Conservation (phyloP, 2,888 invertebrate genomes). For the Fragum sueziense region DNA sequence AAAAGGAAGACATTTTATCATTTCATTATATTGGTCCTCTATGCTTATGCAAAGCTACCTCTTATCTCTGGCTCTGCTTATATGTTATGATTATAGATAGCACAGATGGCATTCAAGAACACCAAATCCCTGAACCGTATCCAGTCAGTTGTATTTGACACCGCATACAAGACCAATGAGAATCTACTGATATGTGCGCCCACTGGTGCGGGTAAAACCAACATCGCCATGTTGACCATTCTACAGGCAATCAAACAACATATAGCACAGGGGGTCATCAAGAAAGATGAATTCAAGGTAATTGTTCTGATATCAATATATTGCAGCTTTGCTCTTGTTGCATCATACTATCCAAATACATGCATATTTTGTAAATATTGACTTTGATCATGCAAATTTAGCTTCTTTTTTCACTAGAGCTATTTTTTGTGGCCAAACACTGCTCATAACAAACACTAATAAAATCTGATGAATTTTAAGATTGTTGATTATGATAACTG, state of each 20-base stretch:
- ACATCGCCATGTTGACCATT: constrained; percentile 96
- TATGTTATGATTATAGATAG: constrained; percentile 85
- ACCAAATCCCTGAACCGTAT: constrained; percentile 94
- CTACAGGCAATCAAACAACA: constrained; percentile 94
- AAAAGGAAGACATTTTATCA: background rate
- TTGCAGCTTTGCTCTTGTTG: too few species aligned
- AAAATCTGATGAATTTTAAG: too few species aligned
- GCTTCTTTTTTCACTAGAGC: too few species aligned
- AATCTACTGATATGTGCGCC: constrained; percentile 99
- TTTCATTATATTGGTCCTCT: background rate
- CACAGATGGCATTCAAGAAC: constrained; percentile 93
- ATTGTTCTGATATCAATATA: too few species aligned
- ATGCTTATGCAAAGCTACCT: background rate
- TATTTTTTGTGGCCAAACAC: too few species aligned
- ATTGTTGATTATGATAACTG: too few species aligned
- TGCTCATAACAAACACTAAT: too few species aligned
- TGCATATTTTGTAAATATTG: too few species aligned
- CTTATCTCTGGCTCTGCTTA: too few species aligned
- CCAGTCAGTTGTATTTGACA: constrained; percentile 96
- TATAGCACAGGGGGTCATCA: constrained; percentile 88
- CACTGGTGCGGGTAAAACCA: constrained; percentile 99
- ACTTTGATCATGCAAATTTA: too few species aligned
- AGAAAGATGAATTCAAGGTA: constrained; percentile 96
- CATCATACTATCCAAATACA: too few species aligned
- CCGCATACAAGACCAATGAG: constrained; percentile 97